Evolutionary conservation across 2,113 vertebrate genomes (phyloP).

Genomic region (Mola mola): DNA sequence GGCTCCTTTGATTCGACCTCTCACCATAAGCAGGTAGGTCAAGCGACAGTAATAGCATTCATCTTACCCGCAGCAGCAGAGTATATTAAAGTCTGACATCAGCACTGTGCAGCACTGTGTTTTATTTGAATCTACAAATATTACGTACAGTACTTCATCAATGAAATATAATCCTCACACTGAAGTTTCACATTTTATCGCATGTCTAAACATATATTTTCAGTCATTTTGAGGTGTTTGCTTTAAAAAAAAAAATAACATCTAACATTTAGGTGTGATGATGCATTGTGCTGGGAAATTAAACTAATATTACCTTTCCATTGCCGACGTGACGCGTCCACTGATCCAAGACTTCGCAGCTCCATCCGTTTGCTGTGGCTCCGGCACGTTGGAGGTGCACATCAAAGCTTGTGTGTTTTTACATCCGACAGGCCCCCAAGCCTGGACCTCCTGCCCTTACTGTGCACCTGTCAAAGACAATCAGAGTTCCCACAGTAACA

Average conservation of each 20-base stretch:
- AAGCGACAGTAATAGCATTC: constrained; percentile 67
- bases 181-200: too few relatives aligned
- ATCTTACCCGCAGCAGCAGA: constrained; percentile 58
- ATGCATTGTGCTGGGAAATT: too few relatives aligned
- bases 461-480: constrained; percentile 69
- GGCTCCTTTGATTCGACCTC: constrained; percentile 58
- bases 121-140: too few relatives aligned
- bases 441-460: constrained; percentile 45
- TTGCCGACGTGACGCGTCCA: constrained; percentile 29
- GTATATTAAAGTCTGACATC: too few relatives aligned
- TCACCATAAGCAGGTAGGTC: constrained; percentile 52
- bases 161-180: too few relatives aligned
- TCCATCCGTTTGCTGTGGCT: constrained; percentile 40
- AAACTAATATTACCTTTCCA: background rate
- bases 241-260: too few relatives aligned
- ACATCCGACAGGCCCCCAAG: constrained; percentile 52
- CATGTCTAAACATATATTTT: background rate
- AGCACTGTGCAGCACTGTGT: constrained; percentile 41
- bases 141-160: too few relatives aligned
- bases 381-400: constrained; percentile 41
- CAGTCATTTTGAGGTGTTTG: too few relatives aligned
- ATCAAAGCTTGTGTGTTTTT: constrained; percentile 73
- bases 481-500: constrained; percentile 42
- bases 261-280: too few relatives aligned
- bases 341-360: constrained; percentile 35